phyloP scores from a whole-genome alignment of 2,888 invertebrate genomes.

The Torymus aiolomorphi region DNA sequence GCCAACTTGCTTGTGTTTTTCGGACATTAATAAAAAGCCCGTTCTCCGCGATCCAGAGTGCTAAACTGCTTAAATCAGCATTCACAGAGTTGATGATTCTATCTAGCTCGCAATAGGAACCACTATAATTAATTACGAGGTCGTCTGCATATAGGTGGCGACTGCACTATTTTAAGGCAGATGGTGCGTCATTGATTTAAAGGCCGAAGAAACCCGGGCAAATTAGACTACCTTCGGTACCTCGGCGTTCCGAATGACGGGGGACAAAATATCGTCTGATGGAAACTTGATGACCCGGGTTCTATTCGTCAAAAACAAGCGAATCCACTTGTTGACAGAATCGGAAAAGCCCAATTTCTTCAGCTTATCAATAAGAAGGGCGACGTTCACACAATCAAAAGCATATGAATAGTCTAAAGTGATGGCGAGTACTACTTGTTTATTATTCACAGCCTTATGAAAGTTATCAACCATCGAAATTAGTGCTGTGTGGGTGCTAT shows the following conservation, averaged over 20 bases:
- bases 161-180: neutral
- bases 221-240: too few species aligned
- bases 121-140: neutral
- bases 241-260: too few species aligned
- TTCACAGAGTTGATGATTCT: neutral
- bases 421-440: neutral
- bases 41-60: neutral
- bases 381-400: neutral
- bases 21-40: neutral
- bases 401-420: neutral
- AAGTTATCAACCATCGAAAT: neutral
- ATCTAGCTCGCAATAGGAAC: neutral
- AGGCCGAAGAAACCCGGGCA: too few species aligned
- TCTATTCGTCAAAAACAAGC: too few species aligned
- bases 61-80: neutral
- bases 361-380: neutral
- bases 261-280: too few species aligned
- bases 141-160: neutral
- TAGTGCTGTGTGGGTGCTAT: neutral
- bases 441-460: neutral
- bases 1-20: neutral
- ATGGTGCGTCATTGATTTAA: too few species aligned
- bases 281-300: too few species aligned
- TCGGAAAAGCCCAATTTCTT: neutral
- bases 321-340: neutral